These are phyloP conservation scores for Falco concolor DNA, from an alignment of 2,797 vertebrate genomes.

Conservation along the genomic window DNA sequence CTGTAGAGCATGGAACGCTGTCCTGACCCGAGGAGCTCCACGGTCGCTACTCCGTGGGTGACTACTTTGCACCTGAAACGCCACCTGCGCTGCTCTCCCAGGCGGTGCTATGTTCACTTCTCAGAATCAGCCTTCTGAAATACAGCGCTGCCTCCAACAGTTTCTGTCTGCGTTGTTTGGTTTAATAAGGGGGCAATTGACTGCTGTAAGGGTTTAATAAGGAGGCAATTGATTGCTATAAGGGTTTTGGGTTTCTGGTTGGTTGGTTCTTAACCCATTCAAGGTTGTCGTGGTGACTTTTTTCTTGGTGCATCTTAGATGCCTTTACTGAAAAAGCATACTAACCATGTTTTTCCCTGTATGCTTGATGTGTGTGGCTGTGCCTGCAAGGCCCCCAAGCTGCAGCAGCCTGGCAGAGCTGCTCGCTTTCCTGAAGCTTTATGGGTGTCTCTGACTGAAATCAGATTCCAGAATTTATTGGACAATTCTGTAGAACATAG, in stretches of 20 bases:
- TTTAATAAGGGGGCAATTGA: background rate
- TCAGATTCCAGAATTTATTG: too few relatives aligned
- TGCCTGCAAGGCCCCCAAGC: background rate
- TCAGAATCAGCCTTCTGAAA: background rate
- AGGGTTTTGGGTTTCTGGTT: background rate
- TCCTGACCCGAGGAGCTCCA: background rate
- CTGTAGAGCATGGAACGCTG: too few relatives aligned
- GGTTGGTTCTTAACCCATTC: background rate
- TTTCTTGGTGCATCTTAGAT: background rate
- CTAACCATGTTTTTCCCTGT: background rate
- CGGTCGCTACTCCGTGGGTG: background rate
- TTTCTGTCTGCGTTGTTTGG: background rate
- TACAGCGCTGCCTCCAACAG: too few relatives aligned
- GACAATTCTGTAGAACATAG: background rate
- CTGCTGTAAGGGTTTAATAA: background rate
- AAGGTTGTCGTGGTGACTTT: background rate
- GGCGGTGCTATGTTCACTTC: background rate
- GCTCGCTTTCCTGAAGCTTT: background rate
- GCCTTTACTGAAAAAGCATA: too few relatives aligned
- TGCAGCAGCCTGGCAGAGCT: background rate
- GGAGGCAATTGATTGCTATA: background rate
- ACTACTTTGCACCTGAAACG: background rate
- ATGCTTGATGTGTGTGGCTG: fast-evolving
- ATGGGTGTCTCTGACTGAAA: background rate
- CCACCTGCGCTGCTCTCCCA: too few relatives aligned